Evolutionary conservation across 2,888 invertebrate genomes (phyloP).

Genomic region (Brenthis ino): DNA sequence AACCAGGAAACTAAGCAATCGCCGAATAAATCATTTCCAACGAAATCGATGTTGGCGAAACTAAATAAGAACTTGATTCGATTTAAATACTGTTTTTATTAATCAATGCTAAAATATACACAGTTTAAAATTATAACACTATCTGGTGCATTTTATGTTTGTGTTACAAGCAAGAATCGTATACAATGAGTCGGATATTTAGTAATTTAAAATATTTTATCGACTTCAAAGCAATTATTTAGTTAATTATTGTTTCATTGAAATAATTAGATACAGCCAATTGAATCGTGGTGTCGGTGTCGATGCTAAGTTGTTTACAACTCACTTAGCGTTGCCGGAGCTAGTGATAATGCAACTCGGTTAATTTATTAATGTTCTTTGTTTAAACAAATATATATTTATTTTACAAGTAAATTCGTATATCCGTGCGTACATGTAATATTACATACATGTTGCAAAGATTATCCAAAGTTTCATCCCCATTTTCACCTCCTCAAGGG

Average conservation of each 20-base stretch:
- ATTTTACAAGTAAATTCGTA: no score
- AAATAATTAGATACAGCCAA: constrained; percentile 17
- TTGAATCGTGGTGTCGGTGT: constrained; percentile 6
- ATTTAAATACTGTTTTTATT: background rate
- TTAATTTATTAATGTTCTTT: no score
- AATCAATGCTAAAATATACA: constrained; percentile 4
- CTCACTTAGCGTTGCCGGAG: background rate
- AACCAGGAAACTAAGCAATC: constrained; percentile 11
- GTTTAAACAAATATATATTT: no score
- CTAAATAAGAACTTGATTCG: background rate
- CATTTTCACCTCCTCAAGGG: no score
- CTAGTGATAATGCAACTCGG: background rate
- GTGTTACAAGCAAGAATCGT: constrained; percentile 1
- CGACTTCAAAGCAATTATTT: background rate
- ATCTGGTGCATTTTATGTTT: background rate
- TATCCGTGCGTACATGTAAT: no score
- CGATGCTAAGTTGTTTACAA: background rate
- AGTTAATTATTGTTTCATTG: constrained; percentile 18
- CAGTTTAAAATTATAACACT: background rate
- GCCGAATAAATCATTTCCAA: background rate
- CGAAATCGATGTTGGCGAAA: background rate
- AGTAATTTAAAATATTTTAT: background rate
- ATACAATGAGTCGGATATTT: constrained; percentile 2
- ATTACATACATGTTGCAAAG: no score
- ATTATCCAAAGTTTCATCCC: no score